Percentiles rank a stretch among this genome's conserved stretches.
Conservation (phyloP, 2,797 vertebrate species). For the Syndactyla subalaris region DNA sequence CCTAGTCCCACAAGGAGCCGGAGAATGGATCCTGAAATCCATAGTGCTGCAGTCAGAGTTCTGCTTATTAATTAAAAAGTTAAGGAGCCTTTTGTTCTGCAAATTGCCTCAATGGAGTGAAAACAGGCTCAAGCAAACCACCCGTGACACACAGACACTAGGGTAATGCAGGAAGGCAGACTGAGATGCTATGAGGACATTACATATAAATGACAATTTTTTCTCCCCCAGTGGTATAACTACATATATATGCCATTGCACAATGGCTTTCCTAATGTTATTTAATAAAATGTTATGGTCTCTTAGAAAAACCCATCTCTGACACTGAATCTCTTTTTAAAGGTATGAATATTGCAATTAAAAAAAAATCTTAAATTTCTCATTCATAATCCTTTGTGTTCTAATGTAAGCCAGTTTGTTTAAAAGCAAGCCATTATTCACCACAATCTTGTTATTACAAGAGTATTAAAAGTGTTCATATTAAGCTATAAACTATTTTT, state of each 20-base stretch:
- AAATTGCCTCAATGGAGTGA: neutral
- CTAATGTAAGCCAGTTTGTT: neutral
- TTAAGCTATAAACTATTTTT: constrained; percentile 44
- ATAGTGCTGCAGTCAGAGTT: neutral
- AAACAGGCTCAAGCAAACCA: neutral
- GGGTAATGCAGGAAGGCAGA: neutral
- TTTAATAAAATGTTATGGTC: neutral
- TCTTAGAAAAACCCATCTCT: neutral
- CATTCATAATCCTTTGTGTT: neutral
- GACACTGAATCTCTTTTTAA: neutral
- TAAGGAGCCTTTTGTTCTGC: neutral
- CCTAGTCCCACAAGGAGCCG: neutral
- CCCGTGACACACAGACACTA: neutral
- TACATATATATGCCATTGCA: neutral
- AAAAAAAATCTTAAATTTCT: neutral
- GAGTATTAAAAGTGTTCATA: neutral
- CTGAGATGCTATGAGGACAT: neutral
- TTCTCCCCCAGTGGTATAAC: neutral
- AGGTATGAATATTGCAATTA: neutral
- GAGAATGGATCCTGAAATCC: neutral
- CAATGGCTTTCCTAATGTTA: neutral
- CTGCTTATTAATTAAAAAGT: neutral
- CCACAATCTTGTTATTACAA: neutral
- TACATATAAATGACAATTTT: neutral
- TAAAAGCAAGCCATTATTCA: constrained; percentile 46